phyloP scores from a whole-genome alignment of 2,797 vertebrate species.

The Sebastes iracundus region DNA sequence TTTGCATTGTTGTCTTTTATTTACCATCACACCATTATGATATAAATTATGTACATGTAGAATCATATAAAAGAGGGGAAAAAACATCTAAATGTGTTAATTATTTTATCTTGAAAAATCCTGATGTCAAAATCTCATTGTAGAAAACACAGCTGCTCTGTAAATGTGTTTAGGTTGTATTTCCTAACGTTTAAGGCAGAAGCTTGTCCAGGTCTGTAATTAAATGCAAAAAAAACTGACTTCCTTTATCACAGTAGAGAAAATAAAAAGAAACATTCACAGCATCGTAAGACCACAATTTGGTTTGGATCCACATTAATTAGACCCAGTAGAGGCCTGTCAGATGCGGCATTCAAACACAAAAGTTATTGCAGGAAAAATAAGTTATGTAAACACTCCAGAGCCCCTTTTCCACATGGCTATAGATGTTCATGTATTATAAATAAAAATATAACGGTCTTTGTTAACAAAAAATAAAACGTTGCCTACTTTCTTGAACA shows the following conservation, averaged over 20 bases:
- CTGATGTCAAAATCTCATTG: constrained; percentile 44
- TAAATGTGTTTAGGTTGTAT: constrained; percentile 32
- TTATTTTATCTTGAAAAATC: constrained; percentile 55
- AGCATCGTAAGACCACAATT: constrained; percentile 59
- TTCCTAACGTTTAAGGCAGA: constrained; percentile 69
- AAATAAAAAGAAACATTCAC: constrained; percentile 46
- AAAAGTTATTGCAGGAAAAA: constrained; percentile 69
- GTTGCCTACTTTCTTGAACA: neutral
- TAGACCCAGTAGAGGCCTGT: constrained; percentile 41
- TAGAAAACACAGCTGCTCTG: constrained; percentile 53
- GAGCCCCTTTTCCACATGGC: constrained; percentile 20
- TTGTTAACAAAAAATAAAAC: neutral
- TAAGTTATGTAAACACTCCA: constrained; percentile 71
- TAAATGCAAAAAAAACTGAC: constrained; percentile 28
- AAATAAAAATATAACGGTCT: constrained; percentile 27
- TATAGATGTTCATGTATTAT: constrained; percentile 35
- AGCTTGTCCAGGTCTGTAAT: constrained; percentile 52
- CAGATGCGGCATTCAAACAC: constrained; percentile 39
- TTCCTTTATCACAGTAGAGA: neutral
- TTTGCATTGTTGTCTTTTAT: constrained; percentile 52
- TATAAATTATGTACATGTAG: constrained; percentile 74
- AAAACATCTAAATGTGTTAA: constrained; percentile 44
- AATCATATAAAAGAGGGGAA: constrained; percentile 56
- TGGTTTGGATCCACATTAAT: constrained; percentile 52
- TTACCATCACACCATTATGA: constrained; percentile 66